Percentiles rank a stretch among this genome's conserved stretches.
These are phyloP conservation scores for Drosophila pachea DNA, from an alignment of 1,140 invertebrate species.

Conservation along the genomic window DNA sequence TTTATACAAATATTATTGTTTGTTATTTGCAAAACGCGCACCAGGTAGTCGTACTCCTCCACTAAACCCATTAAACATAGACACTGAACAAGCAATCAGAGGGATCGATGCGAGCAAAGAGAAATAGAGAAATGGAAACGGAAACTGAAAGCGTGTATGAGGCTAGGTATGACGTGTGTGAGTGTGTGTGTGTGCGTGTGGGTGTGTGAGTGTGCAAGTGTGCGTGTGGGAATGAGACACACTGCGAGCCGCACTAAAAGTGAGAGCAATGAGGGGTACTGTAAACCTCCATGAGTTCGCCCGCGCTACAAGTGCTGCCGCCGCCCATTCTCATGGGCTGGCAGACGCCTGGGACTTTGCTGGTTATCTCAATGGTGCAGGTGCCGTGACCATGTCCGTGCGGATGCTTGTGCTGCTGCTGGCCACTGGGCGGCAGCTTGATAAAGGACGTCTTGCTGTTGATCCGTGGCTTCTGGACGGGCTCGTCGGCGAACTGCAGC, in stretches of 20 bases:
- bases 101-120: constrained; percentile 3
- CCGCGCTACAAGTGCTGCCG: constrained; percentile 66
- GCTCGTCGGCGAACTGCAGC: constrained; percentile 57
- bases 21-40: constrained; percentile 30
- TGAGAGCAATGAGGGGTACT: constrained; percentile 53
- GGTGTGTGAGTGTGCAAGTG: no score
- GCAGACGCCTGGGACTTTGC: constrained; percentile 65
- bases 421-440: constrained; percentile 42
- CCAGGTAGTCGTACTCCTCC: constrained; percentile 59
- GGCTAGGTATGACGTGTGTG: no score
- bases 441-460: constrained; percentile 45
- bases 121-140: background rate
- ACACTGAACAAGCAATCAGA: constrained; percentile 19
- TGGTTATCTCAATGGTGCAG: constrained; percentile 69
- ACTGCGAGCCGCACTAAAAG: constrained; percentile 26
- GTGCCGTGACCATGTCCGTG: constrained; percentile 46
- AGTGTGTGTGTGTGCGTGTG: no score
- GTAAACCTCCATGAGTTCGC: constrained; percentile 73
- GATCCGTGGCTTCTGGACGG: constrained; percentile 31
- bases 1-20: constrained; percentile 33
- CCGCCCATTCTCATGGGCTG: constrained; percentile 56
- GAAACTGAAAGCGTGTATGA: background rate
- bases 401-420: constrained; percentile 56
- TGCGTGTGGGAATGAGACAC: background rate
- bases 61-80: constrained; percentile 30